Base-by-base conservation (phyloP, 2,797 vertebrate genomes). In the Chromis chromis region DNA sequence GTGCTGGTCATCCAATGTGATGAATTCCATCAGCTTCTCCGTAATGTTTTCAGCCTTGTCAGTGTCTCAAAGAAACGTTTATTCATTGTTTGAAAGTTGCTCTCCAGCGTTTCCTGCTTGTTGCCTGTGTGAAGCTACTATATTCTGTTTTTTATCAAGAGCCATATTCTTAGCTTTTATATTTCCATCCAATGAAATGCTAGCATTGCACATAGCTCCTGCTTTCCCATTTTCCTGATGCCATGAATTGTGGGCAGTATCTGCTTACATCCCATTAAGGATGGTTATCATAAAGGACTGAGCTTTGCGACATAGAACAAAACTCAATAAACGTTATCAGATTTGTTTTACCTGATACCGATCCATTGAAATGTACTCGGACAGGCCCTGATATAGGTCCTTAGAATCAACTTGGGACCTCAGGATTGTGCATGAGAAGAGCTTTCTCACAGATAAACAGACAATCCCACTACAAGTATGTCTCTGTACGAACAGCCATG, bases 401-500 rank as follows among this genome's bases (percentile, higher is more conserved):
- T 3, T 5, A 24, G 49, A 3, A 52, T 52, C 22, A 6, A 10
- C 49, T 52, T 25, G 48, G 48, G 21, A 13, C 21, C 42, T 44
- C 14, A 25, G 9, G 7, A 2, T 13, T 52, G 17, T 50, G 8
- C 46, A 49, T 4, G 6, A 49, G n/a, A 31, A 31, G 10, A 27
- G 39, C 33, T 65, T 53, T 44, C 5, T 65, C 9, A 63, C 25
- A 12, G 25, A 33, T 52, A 28, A 27, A 10, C 33, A n/a, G 17
- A 50, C 16, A 54, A 4, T 53, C 8, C 33, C 4, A 6, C 16
- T 11, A 2, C 4, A 50, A 33, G 1, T 44, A 16, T 40, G 48
- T 54, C 16, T 52, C 10, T 70, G 44, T 59, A 60, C 21, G 67
- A 69, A 60, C 17, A 70, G 31, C 14, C 9, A 14, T 24, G 62